phyloP scores from a whole-genome alignment of 2,888 invertebrate genomes.

The Acleris literana region DNA sequence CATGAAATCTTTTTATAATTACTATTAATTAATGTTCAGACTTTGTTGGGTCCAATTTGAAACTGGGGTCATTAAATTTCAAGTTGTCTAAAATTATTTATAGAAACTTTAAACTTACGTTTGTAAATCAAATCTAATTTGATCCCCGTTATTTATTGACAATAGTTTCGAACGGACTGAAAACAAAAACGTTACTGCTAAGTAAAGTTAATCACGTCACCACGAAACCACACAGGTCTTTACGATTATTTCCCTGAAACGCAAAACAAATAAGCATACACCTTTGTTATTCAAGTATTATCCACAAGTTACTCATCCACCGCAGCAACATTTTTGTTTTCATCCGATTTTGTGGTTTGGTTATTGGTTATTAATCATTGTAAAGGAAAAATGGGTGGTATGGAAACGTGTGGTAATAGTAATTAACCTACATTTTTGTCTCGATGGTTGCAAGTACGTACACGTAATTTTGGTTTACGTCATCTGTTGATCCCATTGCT shows the following conservation, averaged over 20 bases:
- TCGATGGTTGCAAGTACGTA: background rate
- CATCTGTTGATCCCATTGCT: background rate
- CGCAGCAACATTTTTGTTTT: background rate
- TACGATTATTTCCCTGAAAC: background rate
- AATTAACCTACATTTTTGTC: conserved; percentile 8
- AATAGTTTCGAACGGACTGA: too few relatives aligned
- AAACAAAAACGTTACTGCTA: too few relatives aligned
- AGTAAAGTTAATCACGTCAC: too few relatives aligned
- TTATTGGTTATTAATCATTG: too few relatives aligned
- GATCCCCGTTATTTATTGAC: too few relatives aligned
- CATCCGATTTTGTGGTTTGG: conserved; percentile 17
- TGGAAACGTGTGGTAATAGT: background rate
- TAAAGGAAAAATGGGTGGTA: conserved; percentile 3
- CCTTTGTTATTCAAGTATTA: background rate
- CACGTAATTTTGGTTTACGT: conserved; percentile 3
- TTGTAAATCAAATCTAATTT: too few relatives aligned
- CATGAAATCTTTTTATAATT: background rate
- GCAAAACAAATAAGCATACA: background rate
- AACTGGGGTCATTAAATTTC: too few relatives aligned
- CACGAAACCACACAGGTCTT: background rate
- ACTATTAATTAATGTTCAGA: too few relatives aligned
- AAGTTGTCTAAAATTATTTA: too few relatives aligned
- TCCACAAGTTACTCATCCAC: conserved; percentile 7
- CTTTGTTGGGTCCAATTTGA: too few relatives aligned
- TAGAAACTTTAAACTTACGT: too few relatives aligned